Percentiles rank a stretch among this genome's conserved stretches.
Conservation (phyloP, 2,113 vertebrate species). For the Chlorodrepanis virens region DNA sequence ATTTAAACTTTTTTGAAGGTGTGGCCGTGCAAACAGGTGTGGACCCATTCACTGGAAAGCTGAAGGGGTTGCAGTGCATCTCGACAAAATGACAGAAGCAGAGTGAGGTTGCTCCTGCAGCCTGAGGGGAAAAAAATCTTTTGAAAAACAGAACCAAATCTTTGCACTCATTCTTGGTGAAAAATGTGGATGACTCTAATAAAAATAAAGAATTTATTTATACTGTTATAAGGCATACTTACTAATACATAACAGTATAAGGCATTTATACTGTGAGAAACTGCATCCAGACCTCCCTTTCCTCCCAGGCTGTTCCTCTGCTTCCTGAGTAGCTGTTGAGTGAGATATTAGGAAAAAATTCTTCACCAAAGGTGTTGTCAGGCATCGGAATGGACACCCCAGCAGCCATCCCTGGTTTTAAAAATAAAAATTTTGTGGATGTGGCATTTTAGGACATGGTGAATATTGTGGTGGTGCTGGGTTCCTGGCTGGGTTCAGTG, state of each 20-base stretch:
- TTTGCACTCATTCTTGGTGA: background rate
- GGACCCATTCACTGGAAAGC: background rate
- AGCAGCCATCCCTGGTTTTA: rapidly evolving
- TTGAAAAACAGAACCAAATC: background rate
- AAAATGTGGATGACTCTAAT: background rate
- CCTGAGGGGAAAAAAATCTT: background rate
- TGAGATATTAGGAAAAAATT: background rate
- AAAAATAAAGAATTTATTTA: background rate
- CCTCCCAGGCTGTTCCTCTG: background rate
- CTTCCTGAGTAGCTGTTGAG: background rate
- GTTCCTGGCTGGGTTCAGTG: background rate
- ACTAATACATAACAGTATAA: too few relatives aligned
- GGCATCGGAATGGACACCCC: background rate
- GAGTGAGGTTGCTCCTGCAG: background rate
- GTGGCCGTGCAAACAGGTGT: rapidly evolving
- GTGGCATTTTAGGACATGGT: background rate
- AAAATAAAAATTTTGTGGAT: background rate
- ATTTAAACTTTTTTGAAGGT: background rate
- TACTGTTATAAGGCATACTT: background rate
- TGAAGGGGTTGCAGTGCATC: background rate
- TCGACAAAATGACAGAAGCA: background rate
- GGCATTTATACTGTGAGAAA: background rate
- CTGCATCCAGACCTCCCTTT: background rate
- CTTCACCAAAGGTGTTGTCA: too few relatives aligned
- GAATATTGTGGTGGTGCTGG: background rate